Evolutionary conservation across 2,797 vertebrate genomes (phyloP).

Genomic region (Liparis tanakae): DNA sequence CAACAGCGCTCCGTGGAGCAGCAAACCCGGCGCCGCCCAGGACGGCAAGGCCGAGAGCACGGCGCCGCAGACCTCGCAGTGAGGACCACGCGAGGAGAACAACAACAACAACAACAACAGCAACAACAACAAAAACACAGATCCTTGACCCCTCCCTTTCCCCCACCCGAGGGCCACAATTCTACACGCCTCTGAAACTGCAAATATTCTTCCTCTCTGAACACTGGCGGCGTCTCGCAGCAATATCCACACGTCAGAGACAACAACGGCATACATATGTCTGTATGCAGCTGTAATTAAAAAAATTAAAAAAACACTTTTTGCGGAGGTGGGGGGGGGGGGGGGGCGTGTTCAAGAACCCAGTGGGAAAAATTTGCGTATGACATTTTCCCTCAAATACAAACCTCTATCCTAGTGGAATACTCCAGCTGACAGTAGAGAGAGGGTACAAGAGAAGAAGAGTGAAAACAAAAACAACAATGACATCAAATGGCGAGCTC

Average conservation of each 20-base stretch:
- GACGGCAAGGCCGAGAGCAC: constrained; percentile 96
- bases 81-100: constrained; percentile 55
- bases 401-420: constrained; percentile 60
- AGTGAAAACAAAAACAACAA: constrained; percentile 60
- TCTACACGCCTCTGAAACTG: constrained; percentile 10
- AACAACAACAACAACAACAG: constrained; percentile 40
- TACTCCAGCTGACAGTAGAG: constrained; percentile 61
- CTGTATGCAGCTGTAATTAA: constrained; percentile 63
- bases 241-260: constrained; percentile 69
- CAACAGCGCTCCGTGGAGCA: constrained; percentile 95
- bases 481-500: constrained; percentile 41
- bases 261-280: constrained; percentile 61
- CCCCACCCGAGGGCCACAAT: constrained; percentile 47
- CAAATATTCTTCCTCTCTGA: constrained; percentile 52
- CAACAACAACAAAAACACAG: constrained; percentile 30
- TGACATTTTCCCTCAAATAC: constrained; percentile 58
- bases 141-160: not conserved
- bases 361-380: constrained; percentile 46
- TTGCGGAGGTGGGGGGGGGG: not conserved
- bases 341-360: constrained; percentile 23
- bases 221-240: constrained; percentile 68
- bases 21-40: constrained; percentile 91
- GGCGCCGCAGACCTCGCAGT: constrained; percentile 94
- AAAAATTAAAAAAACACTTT: too few species aligned
- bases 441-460: constrained; percentile 53